Evolutionary conservation across 2,113 vertebrate species (phyloP).

Genomic region (Tragelaphus imberbis): DNA sequence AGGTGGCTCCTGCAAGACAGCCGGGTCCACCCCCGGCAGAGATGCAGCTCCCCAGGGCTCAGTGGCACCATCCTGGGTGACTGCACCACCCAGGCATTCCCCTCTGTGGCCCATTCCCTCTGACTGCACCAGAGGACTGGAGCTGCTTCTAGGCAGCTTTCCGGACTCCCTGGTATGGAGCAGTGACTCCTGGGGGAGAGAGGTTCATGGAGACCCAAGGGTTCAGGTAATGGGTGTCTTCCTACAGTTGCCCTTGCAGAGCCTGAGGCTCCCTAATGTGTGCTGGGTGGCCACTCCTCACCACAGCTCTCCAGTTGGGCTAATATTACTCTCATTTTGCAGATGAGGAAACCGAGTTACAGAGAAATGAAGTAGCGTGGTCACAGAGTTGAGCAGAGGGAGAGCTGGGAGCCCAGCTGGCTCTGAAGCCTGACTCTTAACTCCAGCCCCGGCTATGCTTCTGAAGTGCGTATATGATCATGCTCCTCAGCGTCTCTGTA

Average conservation of each 20-base stretch:
- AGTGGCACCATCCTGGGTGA: rapidly evolving
- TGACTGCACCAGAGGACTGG: neutral
- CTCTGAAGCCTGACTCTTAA: neutral
- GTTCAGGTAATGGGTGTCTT: rapidly evolving
- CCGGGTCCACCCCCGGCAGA: rapidly evolving
- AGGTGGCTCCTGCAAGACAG: neutral
- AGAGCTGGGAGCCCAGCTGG: neutral
- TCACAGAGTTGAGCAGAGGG: neutral
- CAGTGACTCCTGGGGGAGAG: neutral
- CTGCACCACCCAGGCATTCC: neutral
- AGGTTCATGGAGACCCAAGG: neutral
- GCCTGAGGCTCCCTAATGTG: rapidly evolving
- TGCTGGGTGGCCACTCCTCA: neutral
- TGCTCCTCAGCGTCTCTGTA: neutral
- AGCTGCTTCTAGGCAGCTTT: neutral
- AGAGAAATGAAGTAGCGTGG: neutral
- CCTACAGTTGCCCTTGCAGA: rapidly evolving
- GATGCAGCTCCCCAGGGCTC: neutral
- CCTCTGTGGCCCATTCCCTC: neutral
- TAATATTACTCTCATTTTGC: neutral
- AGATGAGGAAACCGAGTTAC: neutral
- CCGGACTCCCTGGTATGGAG: neutral
- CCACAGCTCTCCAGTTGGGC: neutral
- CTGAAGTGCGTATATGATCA: neutral
- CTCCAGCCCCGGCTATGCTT: neutral